phyloP scores from a whole-genome alignment of 23 tunicate species.

The Oikopleura dioica region DNA sequence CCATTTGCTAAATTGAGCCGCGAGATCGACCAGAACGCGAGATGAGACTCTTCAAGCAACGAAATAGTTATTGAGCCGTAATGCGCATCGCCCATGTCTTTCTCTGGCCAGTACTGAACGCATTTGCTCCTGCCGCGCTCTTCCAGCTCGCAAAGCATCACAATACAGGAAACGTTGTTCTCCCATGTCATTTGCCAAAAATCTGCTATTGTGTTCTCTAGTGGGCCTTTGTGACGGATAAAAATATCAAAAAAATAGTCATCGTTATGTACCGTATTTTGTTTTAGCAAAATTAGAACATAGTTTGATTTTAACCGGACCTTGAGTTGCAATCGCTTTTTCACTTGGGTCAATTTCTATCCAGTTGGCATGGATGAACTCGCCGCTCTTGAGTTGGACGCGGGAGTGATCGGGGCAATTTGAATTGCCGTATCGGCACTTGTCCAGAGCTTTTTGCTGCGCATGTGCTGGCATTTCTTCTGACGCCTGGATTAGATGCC shows the following conservation, averaged over 20 bases:
- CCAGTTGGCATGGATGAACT: constrained; percentile 9
- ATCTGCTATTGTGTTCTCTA: constrained; percentile 33
- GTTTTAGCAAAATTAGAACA: too few relatives aligned
- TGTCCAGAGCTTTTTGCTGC: neutral
- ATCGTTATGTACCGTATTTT: too few relatives aligned
- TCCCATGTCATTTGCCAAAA: constrained; percentile 98
- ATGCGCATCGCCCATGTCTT: neutral
- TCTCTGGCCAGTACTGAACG: neutral
- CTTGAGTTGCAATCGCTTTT: neutral
- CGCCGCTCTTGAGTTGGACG: neutral
- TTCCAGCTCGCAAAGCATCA: constrained; percentile 80
- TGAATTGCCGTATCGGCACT: constrained; percentile 5
- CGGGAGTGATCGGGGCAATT: constrained; percentile 1
- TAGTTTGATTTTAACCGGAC: too few relatives aligned
- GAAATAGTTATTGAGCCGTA: neutral
- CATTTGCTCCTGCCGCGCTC: constrained; percentile 37
- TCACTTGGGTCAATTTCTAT: neutral
- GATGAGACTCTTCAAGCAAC: neutral
- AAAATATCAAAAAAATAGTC: too few relatives aligned
- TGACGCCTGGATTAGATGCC: neutral
- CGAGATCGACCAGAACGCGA: neutral
- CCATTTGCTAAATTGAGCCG: neutral
- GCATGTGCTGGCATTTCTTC: neutral
- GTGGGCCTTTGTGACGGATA: too few relatives aligned
- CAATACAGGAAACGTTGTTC: constrained; percentile 31